Percentiles rank a stretch among this genome's conserved stretches.
phyloP scores from a whole-genome alignment of 2,113 vertebrate species.

The Microtus ochrogaster region DNA sequence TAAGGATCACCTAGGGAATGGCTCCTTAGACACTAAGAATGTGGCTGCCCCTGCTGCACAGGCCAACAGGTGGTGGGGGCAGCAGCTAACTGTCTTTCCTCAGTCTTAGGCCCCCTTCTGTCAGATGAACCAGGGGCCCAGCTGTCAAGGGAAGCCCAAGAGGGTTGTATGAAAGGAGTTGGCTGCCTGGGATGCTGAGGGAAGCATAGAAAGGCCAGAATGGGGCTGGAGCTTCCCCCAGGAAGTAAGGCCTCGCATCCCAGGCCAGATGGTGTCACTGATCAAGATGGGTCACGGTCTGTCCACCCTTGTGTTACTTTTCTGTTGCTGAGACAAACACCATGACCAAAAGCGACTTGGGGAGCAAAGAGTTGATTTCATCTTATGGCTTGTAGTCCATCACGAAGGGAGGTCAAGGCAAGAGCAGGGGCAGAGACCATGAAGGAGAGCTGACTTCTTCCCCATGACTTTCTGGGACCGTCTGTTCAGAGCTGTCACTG shows the following conservation, averaged over 20 bases:
- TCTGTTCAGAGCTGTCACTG: accelerated
- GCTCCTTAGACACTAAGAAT: neutral
- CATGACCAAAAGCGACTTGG: neutral
- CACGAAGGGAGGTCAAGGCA: neutral
- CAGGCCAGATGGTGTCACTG: neutral
- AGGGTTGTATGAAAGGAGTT: neutral
- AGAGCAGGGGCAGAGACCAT: neutral
- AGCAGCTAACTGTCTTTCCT: neutral
- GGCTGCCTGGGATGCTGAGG: neutral
- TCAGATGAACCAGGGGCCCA: neutral
- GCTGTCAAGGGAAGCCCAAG: neutral
- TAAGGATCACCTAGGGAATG: neutral
- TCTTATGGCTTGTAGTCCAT: neutral
- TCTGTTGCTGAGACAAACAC: neutral
- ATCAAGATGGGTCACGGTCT: neutral
- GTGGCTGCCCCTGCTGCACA: too few species aligned
- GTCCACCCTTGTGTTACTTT: neutral
- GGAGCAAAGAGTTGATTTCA: too few species aligned
- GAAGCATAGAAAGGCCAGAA: neutral
- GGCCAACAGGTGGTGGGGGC: neutral
- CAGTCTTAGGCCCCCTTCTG: neutral
- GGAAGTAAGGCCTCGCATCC: neutral
- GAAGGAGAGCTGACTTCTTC: neutral
- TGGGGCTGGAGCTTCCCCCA: neutral
- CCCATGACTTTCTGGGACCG: neutral